Percentiles rank a stretch among this genome's conserved stretches.
Conservation (phyloP, 1,140 invertebrate species). For the Drosophila suzukii region DNA sequence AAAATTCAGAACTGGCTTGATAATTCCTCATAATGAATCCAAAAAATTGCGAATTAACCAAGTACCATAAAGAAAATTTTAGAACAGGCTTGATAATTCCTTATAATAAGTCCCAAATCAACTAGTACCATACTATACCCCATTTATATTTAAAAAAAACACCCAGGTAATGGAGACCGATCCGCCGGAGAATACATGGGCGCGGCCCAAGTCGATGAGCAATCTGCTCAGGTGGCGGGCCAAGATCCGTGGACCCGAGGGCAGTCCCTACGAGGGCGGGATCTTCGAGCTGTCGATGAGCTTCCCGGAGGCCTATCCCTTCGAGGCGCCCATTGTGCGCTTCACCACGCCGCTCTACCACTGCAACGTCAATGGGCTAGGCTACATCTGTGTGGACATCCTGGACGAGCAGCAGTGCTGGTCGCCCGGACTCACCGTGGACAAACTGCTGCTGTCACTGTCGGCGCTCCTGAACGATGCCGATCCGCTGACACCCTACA, state of each 20-base stretch:
- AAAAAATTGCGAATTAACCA: no score
- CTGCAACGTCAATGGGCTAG: slow-evolving; percentile 38
- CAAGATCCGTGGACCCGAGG: slow-evolving; percentile 28
- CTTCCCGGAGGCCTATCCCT: slow-evolving; percentile 43
- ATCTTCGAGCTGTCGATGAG: slow-evolving; percentile 20
- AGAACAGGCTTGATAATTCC: no score
- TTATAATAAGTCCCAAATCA: no score
- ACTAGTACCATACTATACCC: no score
- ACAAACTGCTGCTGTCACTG: slow-evolving; percentile 28
- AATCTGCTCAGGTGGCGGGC: slow-evolving; percentile 28
- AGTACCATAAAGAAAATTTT: no score
- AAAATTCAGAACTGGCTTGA: no score
- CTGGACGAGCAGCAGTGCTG: slow-evolving; percentile 21
- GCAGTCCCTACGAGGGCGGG: slow-evolving; percentile 27
- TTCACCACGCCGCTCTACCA: slow-evolving; percentile 91
- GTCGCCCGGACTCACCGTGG: slow-evolving; percentile 22
- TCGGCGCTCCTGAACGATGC: slow-evolving; percentile 21
- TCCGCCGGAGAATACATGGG: slow-evolving; percentile 26
- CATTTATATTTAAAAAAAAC: no score
- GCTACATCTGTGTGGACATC: slow-evolving; percentile 27
- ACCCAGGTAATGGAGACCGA: slow-evolving; percentile 14
- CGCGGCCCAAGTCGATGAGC: slow-evolving; percentile 26
- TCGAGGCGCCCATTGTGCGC: slow-evolving; percentile 88
- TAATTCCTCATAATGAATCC: no score
- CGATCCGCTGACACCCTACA: slow-evolving; percentile 13